A percentile compares a stretch with the other conserved stretches of the same genome.
Conservation (phyloP, 2,888 invertebrate species). For the Ornithoptera priamus region DNA sequence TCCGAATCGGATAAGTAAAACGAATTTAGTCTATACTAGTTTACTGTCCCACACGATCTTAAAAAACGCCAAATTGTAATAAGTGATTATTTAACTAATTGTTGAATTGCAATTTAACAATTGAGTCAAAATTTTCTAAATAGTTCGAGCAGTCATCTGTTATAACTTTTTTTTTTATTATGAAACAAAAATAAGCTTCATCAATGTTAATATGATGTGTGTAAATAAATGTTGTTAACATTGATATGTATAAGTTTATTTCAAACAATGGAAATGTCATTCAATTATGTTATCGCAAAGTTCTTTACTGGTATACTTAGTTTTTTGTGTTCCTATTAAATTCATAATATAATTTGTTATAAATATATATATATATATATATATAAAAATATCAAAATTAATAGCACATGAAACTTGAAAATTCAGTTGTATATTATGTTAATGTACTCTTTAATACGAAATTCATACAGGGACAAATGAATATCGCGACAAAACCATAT, state of each 20-base stretch:
- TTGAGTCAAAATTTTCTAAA: neutral
- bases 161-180: neutral
- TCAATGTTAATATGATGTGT: neutral
- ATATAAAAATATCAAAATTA: neutral
- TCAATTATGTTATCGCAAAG: neutral
- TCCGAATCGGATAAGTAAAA: constrained; percentile 79
- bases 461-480: constrained; percentile 1
- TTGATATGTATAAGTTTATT: neutral
- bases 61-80: constrained; percentile 43
- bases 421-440: neutral
- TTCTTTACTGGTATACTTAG: neutral
- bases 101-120: neutral
- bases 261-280: neutral
- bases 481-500: neutral
- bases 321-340: neutral
- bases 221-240: neutral
- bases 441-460: no score
- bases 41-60: constrained; percentile 40
- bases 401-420: neutral
- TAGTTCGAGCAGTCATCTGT: neutral
- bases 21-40: constrained; percentile 39
- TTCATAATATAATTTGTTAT: neutral
- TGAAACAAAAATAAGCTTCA: neutral
- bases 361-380: no score
- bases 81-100: constrained; percentile 22